These are phyloP conservation scores for Pemphigus obesinymphae DNA, from an alignment of 1,140 invertebrate species.

Conservation along the genomic window DNA sequence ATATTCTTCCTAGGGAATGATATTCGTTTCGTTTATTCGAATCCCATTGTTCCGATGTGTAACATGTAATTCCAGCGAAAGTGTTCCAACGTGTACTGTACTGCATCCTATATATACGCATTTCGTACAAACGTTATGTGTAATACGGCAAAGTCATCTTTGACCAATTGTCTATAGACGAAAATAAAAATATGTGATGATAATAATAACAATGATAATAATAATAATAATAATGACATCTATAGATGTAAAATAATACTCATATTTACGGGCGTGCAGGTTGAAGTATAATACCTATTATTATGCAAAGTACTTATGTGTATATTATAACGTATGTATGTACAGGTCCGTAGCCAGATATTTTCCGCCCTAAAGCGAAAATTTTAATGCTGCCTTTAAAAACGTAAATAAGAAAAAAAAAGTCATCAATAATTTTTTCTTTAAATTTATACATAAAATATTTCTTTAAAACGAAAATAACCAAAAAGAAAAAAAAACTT, in stretches of 20 bases:
- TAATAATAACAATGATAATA: too few relatives aligned
- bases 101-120: neutral
- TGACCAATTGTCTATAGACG: slow-evolving; percentile 10
- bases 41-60: slow-evolving; percentile 31
- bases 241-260: neutral
- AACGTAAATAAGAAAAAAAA: too few relatives aligned
- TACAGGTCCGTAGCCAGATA: too few relatives aligned
- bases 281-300: too few relatives aligned
- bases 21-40: slow-evolving; percentile 37
- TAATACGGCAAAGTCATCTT: slow-evolving; percentile 21
- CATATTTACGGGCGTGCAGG: neutral
- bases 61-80: slow-evolving; percentile 34
- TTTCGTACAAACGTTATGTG: neutral
- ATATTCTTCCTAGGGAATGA: slow-evolving; percentile 27
- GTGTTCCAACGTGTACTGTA: slow-evolving; percentile 17
- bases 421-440: too few relatives aligned
- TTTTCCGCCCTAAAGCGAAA: too few relatives aligned
- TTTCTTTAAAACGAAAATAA: too few relatives aligned
- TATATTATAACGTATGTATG: too few relatives aligned
- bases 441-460: too few relatives aligned
- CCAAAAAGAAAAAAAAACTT: too few relatives aligned
- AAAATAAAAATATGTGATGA: slow-evolving; percentile 2
- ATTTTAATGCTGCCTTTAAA: too few relatives aligned
- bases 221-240: too few relatives aligned
- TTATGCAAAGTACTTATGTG: neutral